These are phyloP conservation scores for Incurvaria masculella DNA, from an alignment of 2,888 invertebrate genomes.

Conservation along the genomic window DNA sequence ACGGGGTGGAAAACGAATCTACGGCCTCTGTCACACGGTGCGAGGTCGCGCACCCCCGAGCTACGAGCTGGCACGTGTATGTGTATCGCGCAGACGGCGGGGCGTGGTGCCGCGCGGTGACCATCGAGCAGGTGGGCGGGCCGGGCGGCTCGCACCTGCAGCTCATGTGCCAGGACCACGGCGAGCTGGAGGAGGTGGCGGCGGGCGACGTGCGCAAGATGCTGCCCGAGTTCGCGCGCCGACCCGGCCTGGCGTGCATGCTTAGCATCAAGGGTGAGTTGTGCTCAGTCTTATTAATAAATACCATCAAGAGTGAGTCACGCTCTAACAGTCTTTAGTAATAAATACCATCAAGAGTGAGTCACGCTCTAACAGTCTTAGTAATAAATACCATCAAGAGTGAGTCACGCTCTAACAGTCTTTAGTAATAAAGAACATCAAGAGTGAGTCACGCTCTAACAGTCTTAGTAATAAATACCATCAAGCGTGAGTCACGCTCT, in stretches of 20 bases:
- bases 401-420: no score
- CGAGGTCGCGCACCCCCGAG: neutral
- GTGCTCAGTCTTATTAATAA: no score
- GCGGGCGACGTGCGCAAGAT: conserved; percentile 30
- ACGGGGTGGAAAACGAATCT: no score
- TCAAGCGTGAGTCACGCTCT: no score
- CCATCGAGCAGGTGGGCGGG: conserved; percentile 24
- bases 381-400: no score
- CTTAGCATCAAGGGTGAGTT: conserved; percentile 26
- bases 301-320: no score
- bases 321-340: no score
- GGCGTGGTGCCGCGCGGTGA: conserved; percentile 38
- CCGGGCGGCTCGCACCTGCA: conserved; percentile 21
- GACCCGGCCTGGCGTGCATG: conserved; percentile 15
- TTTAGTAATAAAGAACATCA: no score
- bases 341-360: no score
- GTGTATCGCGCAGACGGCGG: conserved; percentile 22
- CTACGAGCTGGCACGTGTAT: neutral
- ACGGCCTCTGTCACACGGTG: neutral
- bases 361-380: no score
- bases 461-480: no score
- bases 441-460: no score
- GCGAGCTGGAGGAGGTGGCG: conserved; percentile 25
- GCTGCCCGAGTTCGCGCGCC: conserved; percentile 30
- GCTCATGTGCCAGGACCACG: conserved; percentile 33